Evolutionary conservation across 2,888 invertebrate genomes (phyloP).

Genomic region (Gymnoscelis rufifasciata): DNA sequence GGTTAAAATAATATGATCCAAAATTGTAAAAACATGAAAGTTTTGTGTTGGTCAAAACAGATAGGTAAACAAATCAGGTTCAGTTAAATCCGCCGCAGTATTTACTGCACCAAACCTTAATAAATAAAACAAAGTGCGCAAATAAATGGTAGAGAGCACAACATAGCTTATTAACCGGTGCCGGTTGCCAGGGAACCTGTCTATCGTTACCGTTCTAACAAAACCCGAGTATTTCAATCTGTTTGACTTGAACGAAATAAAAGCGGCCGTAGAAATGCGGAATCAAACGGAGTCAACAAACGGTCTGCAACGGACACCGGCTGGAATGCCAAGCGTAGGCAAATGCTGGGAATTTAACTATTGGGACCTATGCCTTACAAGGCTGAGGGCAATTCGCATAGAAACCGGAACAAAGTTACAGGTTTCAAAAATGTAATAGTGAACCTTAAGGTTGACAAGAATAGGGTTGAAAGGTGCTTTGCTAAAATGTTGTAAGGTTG

Average conservation of each 20-base stretch:
- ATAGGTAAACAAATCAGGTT: no score
- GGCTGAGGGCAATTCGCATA: constrained; percentile 10
- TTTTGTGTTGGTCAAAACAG: no score
- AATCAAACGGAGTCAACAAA: constrained; percentile 20
- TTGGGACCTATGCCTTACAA: constrained; percentile 5
- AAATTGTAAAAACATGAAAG: no score
- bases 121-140: neutral
- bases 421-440: no score
- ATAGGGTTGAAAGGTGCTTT: no score
- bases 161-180: constrained; percentile 1
- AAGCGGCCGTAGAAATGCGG: constrained; percentile 18
- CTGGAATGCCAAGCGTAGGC: constrained; percentile 26
- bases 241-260: constrained; percentile 14
- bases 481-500: no score
- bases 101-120: neutral
- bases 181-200: neutral
- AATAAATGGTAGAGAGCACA: neutral
- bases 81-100: no score
- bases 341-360: constrained; percentile 23
- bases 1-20: no score
- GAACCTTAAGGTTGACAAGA: no score
- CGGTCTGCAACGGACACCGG: constrained; percentile 17
- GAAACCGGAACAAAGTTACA: neutral
- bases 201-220: neutral
- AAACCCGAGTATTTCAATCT: constrained; percentile 2